phyloP scores from a whole-genome alignment of 2,797 vertebrate species.

The Sebastes matsubarae region DNA sequence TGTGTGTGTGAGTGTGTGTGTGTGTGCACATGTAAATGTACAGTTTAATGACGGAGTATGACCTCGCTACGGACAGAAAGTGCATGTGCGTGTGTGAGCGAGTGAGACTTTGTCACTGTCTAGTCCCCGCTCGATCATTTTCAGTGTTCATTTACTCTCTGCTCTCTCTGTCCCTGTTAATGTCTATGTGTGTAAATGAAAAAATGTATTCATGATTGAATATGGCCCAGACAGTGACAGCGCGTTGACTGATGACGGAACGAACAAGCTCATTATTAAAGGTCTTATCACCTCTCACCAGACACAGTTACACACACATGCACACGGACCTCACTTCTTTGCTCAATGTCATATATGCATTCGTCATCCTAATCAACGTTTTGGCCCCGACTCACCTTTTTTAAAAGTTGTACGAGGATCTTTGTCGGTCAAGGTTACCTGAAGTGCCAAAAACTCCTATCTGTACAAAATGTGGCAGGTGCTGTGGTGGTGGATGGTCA shows the following conservation, averaged over 20 bases:
- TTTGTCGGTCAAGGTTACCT: slow-evolving; percentile 37
- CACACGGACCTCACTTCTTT: slow-evolving; percentile 21
- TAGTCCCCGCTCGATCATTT: slow-evolving; percentile 22
- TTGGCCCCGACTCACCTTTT: slow-evolving; percentile 28
- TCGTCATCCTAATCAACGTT: slow-evolving; percentile 61
- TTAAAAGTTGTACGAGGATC: slow-evolving; percentile 30
- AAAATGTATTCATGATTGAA: slow-evolving; percentile 66
- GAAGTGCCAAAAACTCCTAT: background rate
- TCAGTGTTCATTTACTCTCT: slow-evolving; percentile 34
- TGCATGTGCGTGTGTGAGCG: background rate
- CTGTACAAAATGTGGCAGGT: background rate
- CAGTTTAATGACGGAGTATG: slow-evolving; percentile 22
- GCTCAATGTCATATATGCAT: slow-evolving; percentile 54
- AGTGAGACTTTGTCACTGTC: slow-evolving; percentile 28
- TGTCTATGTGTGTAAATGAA: slow-evolving; percentile 55
- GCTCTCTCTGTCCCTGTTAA: slow-evolving; percentile 21
- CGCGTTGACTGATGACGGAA: slow-evolving; percentile 68
- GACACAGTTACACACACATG: slow-evolving; percentile 39
- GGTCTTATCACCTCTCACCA: slow-evolving; percentile 74
- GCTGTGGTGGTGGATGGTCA: background rate
- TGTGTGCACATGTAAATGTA: slow-evolving; percentile 13
- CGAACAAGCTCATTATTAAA: slow-evolving; percentile 72
- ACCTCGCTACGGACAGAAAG: slow-evolving; percentile 14
- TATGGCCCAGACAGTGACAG: slow-evolving; percentile 56
- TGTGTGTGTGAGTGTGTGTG: background rate